A percentile compares a stretch with the other conserved stretches of the same genome.
These are phyloP conservation scores for Anguilla japonica DNA, from an alignment of 2,113 vertebrate species.

Conservation along the genomic window DNA sequence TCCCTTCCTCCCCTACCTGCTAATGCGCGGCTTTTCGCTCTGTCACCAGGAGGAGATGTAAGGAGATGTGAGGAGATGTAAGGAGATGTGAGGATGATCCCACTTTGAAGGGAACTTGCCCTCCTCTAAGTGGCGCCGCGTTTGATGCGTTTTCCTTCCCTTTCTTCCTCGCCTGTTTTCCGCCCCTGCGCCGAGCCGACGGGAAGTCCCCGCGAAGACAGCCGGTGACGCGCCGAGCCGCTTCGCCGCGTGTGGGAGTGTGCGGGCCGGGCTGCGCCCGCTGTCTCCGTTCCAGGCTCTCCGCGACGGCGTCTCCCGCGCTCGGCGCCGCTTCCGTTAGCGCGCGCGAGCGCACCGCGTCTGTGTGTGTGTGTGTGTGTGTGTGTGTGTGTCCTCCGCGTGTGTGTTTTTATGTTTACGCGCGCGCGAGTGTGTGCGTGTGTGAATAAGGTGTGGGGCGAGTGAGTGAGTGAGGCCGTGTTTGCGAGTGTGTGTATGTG, in stretches of 20 bases:
- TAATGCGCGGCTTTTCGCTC: background rate
- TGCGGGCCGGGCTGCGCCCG: background rate
- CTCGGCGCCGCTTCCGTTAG: background rate
- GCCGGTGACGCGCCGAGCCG: background rate
- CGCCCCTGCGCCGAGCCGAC: background rate
- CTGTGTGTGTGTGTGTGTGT: conserved; percentile 19
- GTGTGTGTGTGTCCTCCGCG: conserved; percentile 14
- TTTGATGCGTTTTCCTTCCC: background rate
- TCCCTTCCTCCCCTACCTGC: conserved; percentile 11
- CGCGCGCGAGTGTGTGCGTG: background rate
- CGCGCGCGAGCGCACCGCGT: background rate
- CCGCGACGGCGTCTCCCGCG: background rate
- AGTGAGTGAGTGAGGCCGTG: background rate
- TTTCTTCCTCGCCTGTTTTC: background rate
- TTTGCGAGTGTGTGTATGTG: background rate
- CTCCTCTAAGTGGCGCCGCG: background rate
- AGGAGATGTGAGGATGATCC: conserved; percentile 7
- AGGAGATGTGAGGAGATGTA: background rate
- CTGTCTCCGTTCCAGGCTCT: background rate
- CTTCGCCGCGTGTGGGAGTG: conserved; percentile 12
- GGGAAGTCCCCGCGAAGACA: conserved; percentile 16
- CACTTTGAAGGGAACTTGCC: background rate
- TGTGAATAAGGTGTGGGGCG: conserved; percentile 1
- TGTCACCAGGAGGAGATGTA: background rate
- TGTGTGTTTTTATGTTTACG: background rate